These are phyloP conservation scores for Arnoldichthys spilopterus DNA, from an alignment of 2,797 vertebrate genomes.

Conservation along the genomic window DNA sequence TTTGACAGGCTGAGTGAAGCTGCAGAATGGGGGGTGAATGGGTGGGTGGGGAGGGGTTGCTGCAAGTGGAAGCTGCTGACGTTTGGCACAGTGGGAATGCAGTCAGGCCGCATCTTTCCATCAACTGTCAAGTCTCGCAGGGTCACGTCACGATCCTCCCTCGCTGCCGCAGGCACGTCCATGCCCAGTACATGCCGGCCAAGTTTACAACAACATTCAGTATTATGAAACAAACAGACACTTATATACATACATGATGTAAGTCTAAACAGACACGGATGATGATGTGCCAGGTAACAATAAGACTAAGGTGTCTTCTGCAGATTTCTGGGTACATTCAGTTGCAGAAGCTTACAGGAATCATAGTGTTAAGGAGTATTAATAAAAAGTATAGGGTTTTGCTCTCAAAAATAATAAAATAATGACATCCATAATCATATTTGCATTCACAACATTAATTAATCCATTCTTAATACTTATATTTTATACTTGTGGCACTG, in stretches of 20 bases:
- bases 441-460: background rate
- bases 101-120: slow-evolving; percentile 41
- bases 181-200: slow-evolving; percentile 18
- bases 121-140: slow-evolving; percentile 47
- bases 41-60: slow-evolving; percentile 12
- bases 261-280: background rate
- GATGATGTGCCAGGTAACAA: slow-evolving; percentile 13
- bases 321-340: background rate
- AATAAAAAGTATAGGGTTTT: too few species aligned
- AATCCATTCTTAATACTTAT: background rate
- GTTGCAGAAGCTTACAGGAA: background rate
- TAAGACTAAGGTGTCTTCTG: background rate
- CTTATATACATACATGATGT: background rate
- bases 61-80: slow-evolving; percentile 4
- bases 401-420: too few species aligned
- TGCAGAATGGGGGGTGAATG: background rate
- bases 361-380: background rate
- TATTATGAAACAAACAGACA: slow-evolving; percentile 8
- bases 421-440: too few species aligned
- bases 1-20: slow-evolving; percentile 33
- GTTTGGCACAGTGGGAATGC: slow-evolving; percentile 48
- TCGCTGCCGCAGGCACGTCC: slow-evolving; percentile 13
- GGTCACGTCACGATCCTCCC: slow-evolving; percentile 26
- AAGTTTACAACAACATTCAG: slow-evolving; percentile 22
- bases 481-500: too few species aligned